Conservation (phyloP, 2,888 invertebrate species). For the Synergus umbraculus region DNA sequence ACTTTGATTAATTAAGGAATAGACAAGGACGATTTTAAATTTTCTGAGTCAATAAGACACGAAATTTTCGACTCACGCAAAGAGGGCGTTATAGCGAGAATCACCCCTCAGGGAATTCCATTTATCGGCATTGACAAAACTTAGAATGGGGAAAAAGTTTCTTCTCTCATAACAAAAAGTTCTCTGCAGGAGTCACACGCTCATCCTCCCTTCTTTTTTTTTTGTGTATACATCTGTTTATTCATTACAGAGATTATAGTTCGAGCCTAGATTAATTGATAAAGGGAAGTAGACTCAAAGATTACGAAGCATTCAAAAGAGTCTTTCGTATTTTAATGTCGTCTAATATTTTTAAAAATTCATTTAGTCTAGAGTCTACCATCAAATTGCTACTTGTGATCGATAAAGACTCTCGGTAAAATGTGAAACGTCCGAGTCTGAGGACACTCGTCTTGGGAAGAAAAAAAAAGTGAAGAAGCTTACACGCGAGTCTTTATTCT, state of each 20-base stretch:
- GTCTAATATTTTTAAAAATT: no score
- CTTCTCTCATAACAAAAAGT: constrained; percentile 26
- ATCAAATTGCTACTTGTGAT: no score
- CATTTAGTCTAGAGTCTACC: no score
- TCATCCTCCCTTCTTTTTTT: constrained; percentile 1
- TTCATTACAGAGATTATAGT: neutral
- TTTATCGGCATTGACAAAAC: constrained; percentile 40
- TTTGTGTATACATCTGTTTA: constrained; percentile 15
- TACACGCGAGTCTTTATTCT: constrained; percentile 59
- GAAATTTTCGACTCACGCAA: constrained; percentile 26
- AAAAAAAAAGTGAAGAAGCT: constrained; percentile 44
- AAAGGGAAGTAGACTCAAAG: neutral
- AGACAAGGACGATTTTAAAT: constrained; percentile 18
- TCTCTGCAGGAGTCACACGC: constrained; percentile 1
- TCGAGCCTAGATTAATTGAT: no score
- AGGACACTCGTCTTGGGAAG: constrained; percentile 22
- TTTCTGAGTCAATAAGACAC: constrained; percentile 21
- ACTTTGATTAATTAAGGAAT: constrained; percentile 9
- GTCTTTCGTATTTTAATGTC: neutral
- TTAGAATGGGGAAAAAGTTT: constrained; percentile 29
- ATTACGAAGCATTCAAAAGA: neutral
- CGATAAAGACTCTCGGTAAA: no score
- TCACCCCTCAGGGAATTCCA: constrained; percentile 35
- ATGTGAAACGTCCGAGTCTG: neutral
- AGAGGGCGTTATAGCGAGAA: constrained; percentile 22